Evolutionary conservation across 92 coral and sea anemone species (phyloP), one percentile per base, ranked within the genome.

Genomic region (Epizoanthus scotinus): DNA sequence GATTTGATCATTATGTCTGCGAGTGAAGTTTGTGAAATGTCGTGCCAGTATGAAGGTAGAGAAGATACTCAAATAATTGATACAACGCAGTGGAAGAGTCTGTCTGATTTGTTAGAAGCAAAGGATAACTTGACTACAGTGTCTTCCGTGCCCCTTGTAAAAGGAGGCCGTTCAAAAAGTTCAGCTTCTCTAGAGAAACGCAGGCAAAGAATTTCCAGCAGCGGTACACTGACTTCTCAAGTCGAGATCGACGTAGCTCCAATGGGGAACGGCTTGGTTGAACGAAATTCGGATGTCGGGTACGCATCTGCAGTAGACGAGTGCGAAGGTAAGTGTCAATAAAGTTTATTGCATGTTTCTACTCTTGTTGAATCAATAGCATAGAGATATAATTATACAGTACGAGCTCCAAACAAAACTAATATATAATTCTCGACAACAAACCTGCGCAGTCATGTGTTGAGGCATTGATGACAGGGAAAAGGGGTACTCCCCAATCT

Each of bases 11-110:
- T 42, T 27, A 69, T 69, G 74, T 44, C 74, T 28, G 36, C 7
- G 12, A 42, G 50, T 28, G 58, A 42, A 69, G 57, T 69, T 36
- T 44, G 15, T 26, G 57, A 40, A 7, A 20, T 42, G 29, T 47
- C 74, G 56, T 50, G 22, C 53, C 52, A 19, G 3, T 67, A 67
- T 50, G 22, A 14, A 10, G 25, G 55, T 31, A 21, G 12, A 49
- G 31, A 40, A 13, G 44, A 20, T 15, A 20, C 47, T 36, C 44
- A 42, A 18, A 10, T 25, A 29, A 44, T 29, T 13, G 42, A 20
- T 22, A 42, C 58, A 69, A n/a, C 25, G 28, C 74, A 69, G 55
- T 64, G 70, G 70, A 64, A 64, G 38, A 69, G 57, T 55, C 21
- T 69, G 20, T 29, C 55, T 69, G 74, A 44, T 47, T 22, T 69